These are phyloP conservation scores for Vanessa tameamea DNA, from an alignment of 1,140 invertebrate species.

Conservation along the genomic window DNA sequence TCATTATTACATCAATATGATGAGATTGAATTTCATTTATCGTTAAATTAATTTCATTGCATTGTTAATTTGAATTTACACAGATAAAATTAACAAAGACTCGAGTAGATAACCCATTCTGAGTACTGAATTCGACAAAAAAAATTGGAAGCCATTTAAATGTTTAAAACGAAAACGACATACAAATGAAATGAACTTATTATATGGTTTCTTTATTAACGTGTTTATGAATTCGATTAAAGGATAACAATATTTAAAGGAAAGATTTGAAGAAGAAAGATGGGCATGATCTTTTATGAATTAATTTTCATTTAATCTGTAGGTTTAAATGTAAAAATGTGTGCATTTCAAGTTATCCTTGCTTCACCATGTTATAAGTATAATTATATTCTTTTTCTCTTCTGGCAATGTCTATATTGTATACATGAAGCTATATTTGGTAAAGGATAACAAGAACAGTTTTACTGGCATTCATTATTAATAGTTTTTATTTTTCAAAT, in stretches of 20 bases:
- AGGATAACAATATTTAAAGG: no score
- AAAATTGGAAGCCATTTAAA: no score
- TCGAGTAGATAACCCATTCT: no score
- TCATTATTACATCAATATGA: background rate
- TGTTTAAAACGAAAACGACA: no score
- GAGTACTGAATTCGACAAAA: no score
- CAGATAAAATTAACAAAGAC: no score
- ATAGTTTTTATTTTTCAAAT: no score
- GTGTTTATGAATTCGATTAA: no score
- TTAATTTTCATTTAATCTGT: background rate
- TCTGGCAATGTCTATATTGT: background rate
- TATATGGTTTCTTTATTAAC: no score
- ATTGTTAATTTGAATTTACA: background rate
- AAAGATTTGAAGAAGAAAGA: no score
- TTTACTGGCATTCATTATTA: background rate
- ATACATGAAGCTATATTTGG: background rate
- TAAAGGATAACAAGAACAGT: background rate
- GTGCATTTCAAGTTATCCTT: background rate
- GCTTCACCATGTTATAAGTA: constrained; percentile 3
- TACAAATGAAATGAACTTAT: no score
- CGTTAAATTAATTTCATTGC: background rate
- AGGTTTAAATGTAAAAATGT: background rate
- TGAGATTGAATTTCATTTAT: background rate
- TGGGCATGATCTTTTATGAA: background rate
- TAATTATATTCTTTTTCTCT: background rate